phyloP scores from a whole-genome alignment of 2,113 vertebrate genomes.

The Bucco capensis region DNA sequence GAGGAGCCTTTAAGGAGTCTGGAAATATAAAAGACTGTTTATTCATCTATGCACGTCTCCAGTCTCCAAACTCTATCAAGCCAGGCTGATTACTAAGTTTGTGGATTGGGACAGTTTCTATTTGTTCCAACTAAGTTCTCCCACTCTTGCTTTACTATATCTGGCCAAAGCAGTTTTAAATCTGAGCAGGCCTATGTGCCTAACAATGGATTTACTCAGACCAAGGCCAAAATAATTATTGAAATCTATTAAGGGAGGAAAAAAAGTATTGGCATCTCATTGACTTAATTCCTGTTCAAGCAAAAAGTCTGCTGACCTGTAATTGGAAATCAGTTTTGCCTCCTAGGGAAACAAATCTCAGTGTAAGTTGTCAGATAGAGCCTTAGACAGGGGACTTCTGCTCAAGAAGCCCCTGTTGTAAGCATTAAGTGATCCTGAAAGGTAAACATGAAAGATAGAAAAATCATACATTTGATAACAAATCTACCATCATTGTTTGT shows the following conservation, averaged over 20 bases:
- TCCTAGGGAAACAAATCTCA: neutral
- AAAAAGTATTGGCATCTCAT: neutral
- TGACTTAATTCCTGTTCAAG: neutral
- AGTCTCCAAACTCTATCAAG: neutral
- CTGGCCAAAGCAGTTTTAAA: slow-evolving; percentile 11
- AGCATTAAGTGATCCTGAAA: neutral
- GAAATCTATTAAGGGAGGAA: neutral
- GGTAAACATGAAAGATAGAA: neutral
- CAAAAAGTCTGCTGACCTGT: neutral
- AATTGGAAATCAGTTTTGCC: slow-evolving; percentile 9
- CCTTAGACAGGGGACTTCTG: neutral
- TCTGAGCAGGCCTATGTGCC: neutral
- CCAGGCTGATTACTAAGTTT: neutral
- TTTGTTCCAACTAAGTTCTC: slow-evolving; percentile 27
- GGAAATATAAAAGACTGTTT: neutral
- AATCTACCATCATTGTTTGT: neutral
- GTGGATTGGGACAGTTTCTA: neutral
- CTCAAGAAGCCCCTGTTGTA: neutral
- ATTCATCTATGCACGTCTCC: neutral
- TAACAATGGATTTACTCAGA: slow-evolving; percentile 8
- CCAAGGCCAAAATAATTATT: neutral
- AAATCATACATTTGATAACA: neutral
- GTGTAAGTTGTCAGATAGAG: neutral
- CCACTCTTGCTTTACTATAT: neutral
- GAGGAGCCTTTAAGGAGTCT: neutral